Percentiles rank a stretch among this genome's conserved stretches.
Conservation (phyloP, 2,797 vertebrate species). For the Oreortyx pictus region DNA sequence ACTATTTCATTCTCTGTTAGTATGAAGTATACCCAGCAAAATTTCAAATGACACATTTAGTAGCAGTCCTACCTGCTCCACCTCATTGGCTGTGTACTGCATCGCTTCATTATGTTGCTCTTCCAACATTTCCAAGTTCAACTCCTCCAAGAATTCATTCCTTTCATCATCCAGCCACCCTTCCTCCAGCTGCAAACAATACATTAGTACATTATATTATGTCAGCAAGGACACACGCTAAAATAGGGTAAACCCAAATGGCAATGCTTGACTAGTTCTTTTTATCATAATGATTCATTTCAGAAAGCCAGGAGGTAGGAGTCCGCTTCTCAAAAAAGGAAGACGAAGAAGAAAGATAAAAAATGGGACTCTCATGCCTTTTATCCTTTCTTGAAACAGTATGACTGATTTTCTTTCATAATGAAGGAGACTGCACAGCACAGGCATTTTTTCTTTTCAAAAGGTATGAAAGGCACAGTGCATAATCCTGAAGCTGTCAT, state of each 20-base stretch:
- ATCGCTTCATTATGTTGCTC: slow-evolving; percentile 91
- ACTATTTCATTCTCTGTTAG: background rate
- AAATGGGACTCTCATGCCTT: slow-evolving; percentile 70
- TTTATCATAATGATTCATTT: slow-evolving; percentile 80
- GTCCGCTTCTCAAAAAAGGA: slow-evolving; percentile 58
- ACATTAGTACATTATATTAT: slow-evolving; percentile 76
- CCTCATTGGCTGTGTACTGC: slow-evolving; percentile 80
- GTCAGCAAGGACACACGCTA: slow-evolving; percentile 70
- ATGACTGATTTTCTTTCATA: slow-evolving; percentile 76
- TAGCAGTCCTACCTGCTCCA: slow-evolving; percentile 85
- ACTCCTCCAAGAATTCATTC: slow-evolving; percentile 95
- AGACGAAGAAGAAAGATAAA: slow-evolving; percentile 53
- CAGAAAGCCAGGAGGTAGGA: slow-evolving; percentile 67
- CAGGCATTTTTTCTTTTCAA: slow-evolving; percentile 75
- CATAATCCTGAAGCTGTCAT: slow-evolving; percentile 66
- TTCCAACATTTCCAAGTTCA: slow-evolving; percentile 96
- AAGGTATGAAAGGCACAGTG: slow-evolving; percentile 58
- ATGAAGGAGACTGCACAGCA: slow-evolving; percentile 70
- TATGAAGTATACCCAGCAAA: slow-evolving; percentile 16
- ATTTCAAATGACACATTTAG: background rate
- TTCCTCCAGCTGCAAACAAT: slow-evolving; percentile 91
- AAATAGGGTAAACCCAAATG: slow-evolving; percentile 74
- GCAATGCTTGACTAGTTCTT: slow-evolving; percentile 66
- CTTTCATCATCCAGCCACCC: slow-evolving; percentile 98
- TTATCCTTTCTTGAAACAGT: slow-evolving; percentile 79